Base-by-base conservation (phyloP, 2,888 invertebrate genomes). In the Microchrysa polita region DNA sequence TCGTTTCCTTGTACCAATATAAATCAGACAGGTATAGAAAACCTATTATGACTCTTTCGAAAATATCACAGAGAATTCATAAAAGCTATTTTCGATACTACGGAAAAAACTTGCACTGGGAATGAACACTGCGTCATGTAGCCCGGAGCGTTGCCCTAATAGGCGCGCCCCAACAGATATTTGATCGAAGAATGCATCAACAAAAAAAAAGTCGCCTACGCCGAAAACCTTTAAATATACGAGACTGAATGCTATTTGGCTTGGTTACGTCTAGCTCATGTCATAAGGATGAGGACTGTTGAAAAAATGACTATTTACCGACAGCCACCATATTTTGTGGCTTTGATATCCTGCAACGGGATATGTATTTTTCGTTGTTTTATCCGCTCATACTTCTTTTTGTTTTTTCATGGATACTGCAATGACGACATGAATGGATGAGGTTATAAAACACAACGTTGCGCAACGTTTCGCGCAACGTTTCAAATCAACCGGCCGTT, bases 81-180 rank as follows among this genome's bases (percentile, higher is more conserved):
- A 69, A 65, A 71, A 74, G 72, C 72, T 72, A 63, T 69, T 72
- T 73, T 73, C 40, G 53, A 63, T 52, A 44, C n/a, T n/a, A n/a
- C 57, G 53, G 53, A 67, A 73, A 67, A 22, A 59, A n/a, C 14
- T 48, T 48, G 5, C 14, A n/a, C 16, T 48, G 48, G 12, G 16
- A 48, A 48, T 12, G 48, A 16, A 5, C 16, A n/a, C n/a, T n/a
- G n/a, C n/a, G n/a, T n/a, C n/a, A n/a, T n/a, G n/a, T n/a, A n/a
- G 52, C 52, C 52, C 5, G 12, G n/a, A 20, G 55, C 18, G 55
- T 5, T 4, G 14, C 27, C 5, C 55, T 55, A 55, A 55, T 55
- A 55, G 55, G 22, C 5, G 20, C 55, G 20, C 55, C 18, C 22
- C 55, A 10, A 10, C 10, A 20, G 22, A 55, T 16, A 10, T 55